Evolutionary conservation across 2,888 invertebrate genomes (phyloP), one percentile per base, ranked within the genome.

Genomic region (Athetis lepigone): DNA sequence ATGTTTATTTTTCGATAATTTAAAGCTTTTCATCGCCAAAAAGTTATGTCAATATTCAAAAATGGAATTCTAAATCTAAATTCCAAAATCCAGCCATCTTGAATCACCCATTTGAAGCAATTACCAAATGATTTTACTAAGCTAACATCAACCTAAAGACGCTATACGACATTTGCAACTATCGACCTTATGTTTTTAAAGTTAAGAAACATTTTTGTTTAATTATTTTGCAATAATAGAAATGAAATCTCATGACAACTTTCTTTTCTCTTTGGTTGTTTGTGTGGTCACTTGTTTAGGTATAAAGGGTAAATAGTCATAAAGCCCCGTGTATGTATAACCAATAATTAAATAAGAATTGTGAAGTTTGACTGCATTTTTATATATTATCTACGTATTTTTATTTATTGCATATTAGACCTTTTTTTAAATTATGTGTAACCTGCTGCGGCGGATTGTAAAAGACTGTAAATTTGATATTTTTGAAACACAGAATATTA

Each of bases 241-340:
- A 45, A 43, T 37, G 54, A 61, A 78, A 78, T 76, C 76, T 79
- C 76, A 68, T 72, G 72, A 70, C 57, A 60, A 51, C 36, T 75
- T 45, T 60, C 8, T 52, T 72, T 57, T 46, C 23, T 49, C 36
- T 63, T 40, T 49, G 58, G 54, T 75, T 70, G 46, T 75, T 59
- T 58, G 43, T 65, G 57, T 65, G 57, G 65, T 75, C 47, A 52
- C 39, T 58, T 56, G 23, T 40, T 62, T 70, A 75, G 55, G 51
- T 75, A 29, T 70, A 62, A 67, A 59, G 59, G 60, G 59, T 65
- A 71, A 60, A 63, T 64, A 73, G 73, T 76, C 73, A 76, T 73
- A 61, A 47, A 46, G 37, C 40, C 60, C 72, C 55, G 13, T 33
- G 4, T 33, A 1, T 75, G 4, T 47, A 45, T 55, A 63, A 52